phyloP scores from a whole-genome alignment of 1,140 invertebrate species.

The Aphidius gifuensis region DNA sequence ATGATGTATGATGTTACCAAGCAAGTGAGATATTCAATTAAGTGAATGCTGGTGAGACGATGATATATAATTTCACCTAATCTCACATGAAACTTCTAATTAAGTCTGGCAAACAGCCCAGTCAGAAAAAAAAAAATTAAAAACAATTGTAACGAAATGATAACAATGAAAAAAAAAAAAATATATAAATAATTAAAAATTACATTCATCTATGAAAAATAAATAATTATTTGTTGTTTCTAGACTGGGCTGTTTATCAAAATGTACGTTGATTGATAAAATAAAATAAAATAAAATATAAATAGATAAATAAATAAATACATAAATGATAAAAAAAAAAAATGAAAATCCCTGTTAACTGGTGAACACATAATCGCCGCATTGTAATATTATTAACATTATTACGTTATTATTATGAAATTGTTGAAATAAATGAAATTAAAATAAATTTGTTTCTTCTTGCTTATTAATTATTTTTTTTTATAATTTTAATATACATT shows the following conservation, averaged over 20 bases:
- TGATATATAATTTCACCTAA: constrained; percentile 45
- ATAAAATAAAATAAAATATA: too few species aligned
- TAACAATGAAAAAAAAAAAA: constrained; percentile 4
- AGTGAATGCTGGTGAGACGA: constrained; percentile 40
- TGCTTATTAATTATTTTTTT: constrained; percentile 22
- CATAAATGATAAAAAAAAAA: neutral
- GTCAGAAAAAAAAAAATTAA: constrained; percentile 35
- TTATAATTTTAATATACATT: neutral
- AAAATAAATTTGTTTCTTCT: constrained; percentile 43
- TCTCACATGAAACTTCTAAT: constrained; percentile 50
- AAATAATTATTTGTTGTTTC: constrained; percentile 52
- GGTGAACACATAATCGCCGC: constrained; percentile 53
- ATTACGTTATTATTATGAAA: constrained; percentile 59
- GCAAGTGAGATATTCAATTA: constrained; percentile 28
- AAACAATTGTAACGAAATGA: neutral
- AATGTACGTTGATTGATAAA: constrained; percentile 52
- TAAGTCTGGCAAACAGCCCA: constrained; percentile 53
- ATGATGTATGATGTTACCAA: constrained; percentile 17
- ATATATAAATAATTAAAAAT: constrained; percentile 9
- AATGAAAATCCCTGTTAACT: constrained; percentile 55
- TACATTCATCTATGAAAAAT: constrained; percentile 47
- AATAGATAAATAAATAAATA: constrained; percentile 38
- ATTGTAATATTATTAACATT: constrained; percentile 56
- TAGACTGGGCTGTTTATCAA: constrained; percentile 54
- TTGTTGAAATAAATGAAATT: constrained; percentile 57